phyloP scores from a whole-genome alignment of 2,113 vertebrate species.

The Clarias macrocephalus region DNA sequence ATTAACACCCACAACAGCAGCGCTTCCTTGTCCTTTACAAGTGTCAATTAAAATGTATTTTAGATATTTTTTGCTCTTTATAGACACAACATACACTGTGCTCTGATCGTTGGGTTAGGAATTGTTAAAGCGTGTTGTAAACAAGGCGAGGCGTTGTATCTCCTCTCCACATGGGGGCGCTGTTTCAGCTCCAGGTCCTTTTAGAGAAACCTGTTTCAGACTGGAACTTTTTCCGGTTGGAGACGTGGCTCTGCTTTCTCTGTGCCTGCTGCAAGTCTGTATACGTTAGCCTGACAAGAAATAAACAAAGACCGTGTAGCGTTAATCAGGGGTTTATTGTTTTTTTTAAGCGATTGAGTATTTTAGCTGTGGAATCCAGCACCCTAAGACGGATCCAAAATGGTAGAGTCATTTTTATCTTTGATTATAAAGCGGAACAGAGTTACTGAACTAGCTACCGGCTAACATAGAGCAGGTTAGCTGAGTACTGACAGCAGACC shows the following conservation, averaged over 20 bases:
- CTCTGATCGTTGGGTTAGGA: background rate
- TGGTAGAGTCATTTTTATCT: slow-evolving; percentile 38
- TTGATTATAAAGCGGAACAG: background rate
- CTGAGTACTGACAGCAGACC: slow-evolving; percentile 12
- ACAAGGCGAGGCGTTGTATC: background rate
- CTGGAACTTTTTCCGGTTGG: slow-evolving; percentile 53
- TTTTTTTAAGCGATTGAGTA: background rate
- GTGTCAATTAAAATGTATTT: background rate
- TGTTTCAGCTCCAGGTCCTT: background rate
- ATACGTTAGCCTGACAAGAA: background rate
- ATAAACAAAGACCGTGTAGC: background rate
- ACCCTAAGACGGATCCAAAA: slow-evolving; percentile 29
- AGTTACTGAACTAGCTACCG: slow-evolving; percentile 5
- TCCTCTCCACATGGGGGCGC: slow-evolving; percentile 22
- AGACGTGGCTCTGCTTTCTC: slow-evolving; percentile 50
- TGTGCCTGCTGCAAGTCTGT: background rate
- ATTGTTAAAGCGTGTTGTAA: background rate
- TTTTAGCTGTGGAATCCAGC: slow-evolving; percentile 8
- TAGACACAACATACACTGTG: background rate
- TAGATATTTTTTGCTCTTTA: background rate
- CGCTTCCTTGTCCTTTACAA: no score
- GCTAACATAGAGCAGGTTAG: background rate
- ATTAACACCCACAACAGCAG: no score
- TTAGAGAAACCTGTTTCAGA: background rate
- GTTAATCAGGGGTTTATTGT: background rate